Evolutionary conservation across 2,797 vertebrate genomes (phyloP), one percentile per base, ranked within the genome.

Genomic region (Crax fasciolata): DNA sequence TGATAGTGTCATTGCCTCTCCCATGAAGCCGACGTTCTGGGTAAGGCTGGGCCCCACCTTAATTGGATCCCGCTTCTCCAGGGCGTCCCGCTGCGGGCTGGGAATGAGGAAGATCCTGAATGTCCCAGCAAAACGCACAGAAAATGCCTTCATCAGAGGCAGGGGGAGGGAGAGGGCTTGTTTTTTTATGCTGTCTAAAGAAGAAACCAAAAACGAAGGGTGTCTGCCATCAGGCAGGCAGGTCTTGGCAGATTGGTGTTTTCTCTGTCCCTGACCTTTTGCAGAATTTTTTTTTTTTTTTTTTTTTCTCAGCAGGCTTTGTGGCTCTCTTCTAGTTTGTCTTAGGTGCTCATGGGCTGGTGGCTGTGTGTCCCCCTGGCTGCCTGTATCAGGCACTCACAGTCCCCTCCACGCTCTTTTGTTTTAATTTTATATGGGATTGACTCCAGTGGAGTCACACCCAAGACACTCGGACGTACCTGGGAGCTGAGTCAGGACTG

Each of bases 401-500:
- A 39, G 24, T 8, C 46, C 54, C 73, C 59, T 61, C 14, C 80
- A 25, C 17, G 0, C 66, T 10, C 6, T 84, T 76, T 6, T 41
- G 39, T 2, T 76, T 59, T 19, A 20, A 54, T 95, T 94, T 95
- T 76, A 35, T 19, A n/a, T 76, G 28, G 7, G 61, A 4, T 3
- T 24, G 62, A 8, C 43, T 88, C 13, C 11, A 3, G 57, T 20
- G 82, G 70, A 73, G 94, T 84, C 94, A 92, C 96, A 77, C 96
- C 92, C 94, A 79, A 67, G 74, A 41, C 5, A 17, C 62, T 2
- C 30, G 6, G 51, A 19, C 92, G 58, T 93, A 19, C 63, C 52
- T 71, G 74, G 19, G 86, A 66, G 94, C 90, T 96, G 95, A 96
- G 86, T 97, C 95, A 96, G 85, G 71, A 79, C 92, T 63, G 73